phyloP scores from a whole-genome alignment of 2,113 vertebrate genomes.

The Cnemophilus loriae region DNA sequence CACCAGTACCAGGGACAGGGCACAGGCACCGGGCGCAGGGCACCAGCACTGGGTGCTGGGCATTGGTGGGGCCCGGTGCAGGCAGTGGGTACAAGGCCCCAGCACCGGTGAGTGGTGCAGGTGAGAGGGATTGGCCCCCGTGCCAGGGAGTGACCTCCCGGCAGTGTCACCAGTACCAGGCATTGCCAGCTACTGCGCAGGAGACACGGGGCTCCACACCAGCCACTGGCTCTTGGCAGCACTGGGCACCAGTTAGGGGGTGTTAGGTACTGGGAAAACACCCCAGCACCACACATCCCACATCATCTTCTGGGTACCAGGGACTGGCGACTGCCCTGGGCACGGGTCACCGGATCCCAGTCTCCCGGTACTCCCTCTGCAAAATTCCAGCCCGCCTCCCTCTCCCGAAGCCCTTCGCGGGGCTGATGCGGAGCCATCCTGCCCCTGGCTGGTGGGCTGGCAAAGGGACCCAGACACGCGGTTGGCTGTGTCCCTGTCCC shows the following conservation, averaged over 20 bases:
- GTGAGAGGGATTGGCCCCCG: background rate
- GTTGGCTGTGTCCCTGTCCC: background rate
- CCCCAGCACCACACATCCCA: background rate
- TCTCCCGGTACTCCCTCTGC: background rate
- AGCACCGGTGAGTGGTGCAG: background rate
- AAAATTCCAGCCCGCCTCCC: background rate
- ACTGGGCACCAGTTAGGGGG: background rate
- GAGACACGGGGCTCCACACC: background rate
- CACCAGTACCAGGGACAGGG: background rate
- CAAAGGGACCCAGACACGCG: background rate
- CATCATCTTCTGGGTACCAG: fast-evolving
- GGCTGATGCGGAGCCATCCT: background rate
- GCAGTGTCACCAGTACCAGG: fast-evolving
- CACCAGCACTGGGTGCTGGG: background rate
- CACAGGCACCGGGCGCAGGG: background rate
- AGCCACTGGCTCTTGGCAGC: background rate
- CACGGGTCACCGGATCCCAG: fast-evolving
- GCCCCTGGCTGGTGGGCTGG: background rate
- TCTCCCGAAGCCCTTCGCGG: fast-evolving
- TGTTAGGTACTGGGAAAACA: background rate
- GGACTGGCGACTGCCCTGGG: no score
- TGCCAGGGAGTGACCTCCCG: background rate
- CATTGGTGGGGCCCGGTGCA: background rate
- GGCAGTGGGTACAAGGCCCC: background rate
- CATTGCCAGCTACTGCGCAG: no score